Evolutionary conservation across 1,140 invertebrate genomes (phyloP).

Genomic region (Homalodisca vitripennis): DNA sequence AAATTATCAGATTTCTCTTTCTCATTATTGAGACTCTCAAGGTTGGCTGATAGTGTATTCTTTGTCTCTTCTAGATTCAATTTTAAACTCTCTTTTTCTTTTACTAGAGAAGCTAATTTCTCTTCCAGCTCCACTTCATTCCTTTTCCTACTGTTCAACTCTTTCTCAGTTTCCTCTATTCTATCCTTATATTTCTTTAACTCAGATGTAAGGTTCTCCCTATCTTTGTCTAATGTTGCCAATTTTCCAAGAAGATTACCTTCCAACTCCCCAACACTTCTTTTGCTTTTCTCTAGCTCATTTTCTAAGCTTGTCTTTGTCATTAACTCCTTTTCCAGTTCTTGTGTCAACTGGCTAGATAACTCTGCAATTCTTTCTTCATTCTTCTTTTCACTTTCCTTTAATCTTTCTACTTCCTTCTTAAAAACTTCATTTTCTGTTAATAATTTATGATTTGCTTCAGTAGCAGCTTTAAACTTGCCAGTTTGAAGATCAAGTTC

Average conservation of each 20-base stretch:
- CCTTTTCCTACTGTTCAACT: not conserved
- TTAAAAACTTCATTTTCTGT: not conserved
- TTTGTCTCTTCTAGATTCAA: conserved; percentile 5
- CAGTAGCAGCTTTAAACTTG: not conserved
- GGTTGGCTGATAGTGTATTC: not conserved
- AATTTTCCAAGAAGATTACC: no score
- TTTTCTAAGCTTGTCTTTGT: no score
- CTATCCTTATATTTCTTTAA: not conserved
- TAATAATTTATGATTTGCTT: not conserved
- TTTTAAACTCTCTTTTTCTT: conserved; percentile 4
- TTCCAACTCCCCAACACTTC: no score
- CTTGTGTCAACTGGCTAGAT: no score
- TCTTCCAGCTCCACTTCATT: conserved; percentile 11
- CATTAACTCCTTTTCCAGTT: no score
- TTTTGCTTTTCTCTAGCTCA: no score
- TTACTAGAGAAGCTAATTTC: conserved; percentile 15
- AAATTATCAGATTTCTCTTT: conserved; percentile 42
- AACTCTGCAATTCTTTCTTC: conserved; percentile 30
- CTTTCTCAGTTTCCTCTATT: conserved; percentile 2
- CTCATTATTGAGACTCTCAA: conserved; percentile 38
- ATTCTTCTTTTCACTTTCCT: not conserved
- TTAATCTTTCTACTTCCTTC: not conserved
- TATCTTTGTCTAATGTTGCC: no score
- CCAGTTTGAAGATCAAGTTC: conserved; percentile 30
- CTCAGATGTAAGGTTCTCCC: no score